Evolutionary conservation across 1,140 invertebrate species (phyloP), one percentile per base, ranked within the genome.

Genomic region (Drosophila melanogaster): DNA sequence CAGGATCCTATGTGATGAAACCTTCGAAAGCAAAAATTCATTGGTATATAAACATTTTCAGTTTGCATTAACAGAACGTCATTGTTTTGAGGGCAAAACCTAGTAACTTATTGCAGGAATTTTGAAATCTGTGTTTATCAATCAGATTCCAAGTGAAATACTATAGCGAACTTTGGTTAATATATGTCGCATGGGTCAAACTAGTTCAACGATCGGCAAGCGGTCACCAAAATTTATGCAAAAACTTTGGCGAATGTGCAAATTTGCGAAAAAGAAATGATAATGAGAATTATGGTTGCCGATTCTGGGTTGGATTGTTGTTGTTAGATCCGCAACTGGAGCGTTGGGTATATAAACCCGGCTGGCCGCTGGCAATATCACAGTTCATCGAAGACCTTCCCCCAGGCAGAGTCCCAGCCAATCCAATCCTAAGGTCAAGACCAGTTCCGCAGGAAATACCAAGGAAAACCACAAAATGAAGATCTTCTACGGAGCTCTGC

Each of bases 221-320:
- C 55, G 57, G 53, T n/a, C 17, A 72, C 4, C 46, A 8, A 79
- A 89, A 89, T 87, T 86, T 81, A 83, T 87, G 81, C 77, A 81
- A 61, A 73, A 79, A 15, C 40, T 40, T 65, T 56, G 7, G 53
- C 65, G 5, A 74, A 66, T 77, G 65, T 79, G 84, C 71, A 77
- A 89, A 87, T 89, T 75, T 65, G 65, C 79, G 22, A 78, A 77
- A 64, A 41, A 38, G 75, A 85, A 85, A 81, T 86, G 83, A 61
- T 86, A 85, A 85, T 87, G 79, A 86, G 83, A 71, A 76, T 47
- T 66, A 50, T 83, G 46, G 24, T 26, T 22, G 35, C 6, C 26
- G 46, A 59, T 26, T 49, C 44, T 59, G 40, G 19, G 49, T 11
- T 51, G 64, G 35, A 22, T 41, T 19, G 44, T 12, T 53, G 44